Base-by-base conservation (phyloP, 64 coral and sea anemone species). In the Dendrophyllia cribrosa region DNA sequence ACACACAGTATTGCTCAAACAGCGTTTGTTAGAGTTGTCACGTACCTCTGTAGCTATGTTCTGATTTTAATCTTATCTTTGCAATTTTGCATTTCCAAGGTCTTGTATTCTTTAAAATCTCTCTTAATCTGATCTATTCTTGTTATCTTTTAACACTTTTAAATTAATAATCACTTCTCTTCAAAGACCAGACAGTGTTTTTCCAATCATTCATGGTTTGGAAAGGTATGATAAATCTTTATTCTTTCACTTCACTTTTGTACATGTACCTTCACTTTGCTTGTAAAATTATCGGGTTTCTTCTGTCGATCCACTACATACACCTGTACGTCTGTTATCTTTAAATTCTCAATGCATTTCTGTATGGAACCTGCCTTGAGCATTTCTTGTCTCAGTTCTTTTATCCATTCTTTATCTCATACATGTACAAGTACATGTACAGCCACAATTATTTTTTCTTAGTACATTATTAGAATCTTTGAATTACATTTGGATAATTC, bases 191-290 rank as follows among this genome's bases (percentile, higher is more conserved):
- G 75, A 77, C 51, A 77, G 75, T 52, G 51, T 55, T 55, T 77
- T 77, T 77, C 75, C 75, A 55, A 56, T 77, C 50, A 77, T 77
- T 77, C 49, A 77, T 56, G 51, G 50, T 23, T 77, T 77, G 75
- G 75, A 55, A 77, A 77, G 75, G 75, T 77, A 77, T n/a, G 49
- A 23, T 8, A 55, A 55, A n/a, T 55, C 17, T 58, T 56, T 55
- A 7, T 5, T 77, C 9, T n/a, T 53, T 55, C n/a, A n/a, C 16
- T 9, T 3, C 2, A 55, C 19, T 24, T 50, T 1, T 47, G 8
- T 19, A 3, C 17, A 22, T 34, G 4, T 60, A 43, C 5, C 53
- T 12, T 56, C 12, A 56, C 7, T 12, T 34, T 34, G 34, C 34
- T 34, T 34, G 55, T 58, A 58, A 58, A 58, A 9, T 13, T 13